A percentile compares a stretch with the other conserved stretches of the same genome.
phyloP scores from a whole-genome alignment of 2,113 vertebrate species.

The Protobothrops flavoviridis region DNA sequence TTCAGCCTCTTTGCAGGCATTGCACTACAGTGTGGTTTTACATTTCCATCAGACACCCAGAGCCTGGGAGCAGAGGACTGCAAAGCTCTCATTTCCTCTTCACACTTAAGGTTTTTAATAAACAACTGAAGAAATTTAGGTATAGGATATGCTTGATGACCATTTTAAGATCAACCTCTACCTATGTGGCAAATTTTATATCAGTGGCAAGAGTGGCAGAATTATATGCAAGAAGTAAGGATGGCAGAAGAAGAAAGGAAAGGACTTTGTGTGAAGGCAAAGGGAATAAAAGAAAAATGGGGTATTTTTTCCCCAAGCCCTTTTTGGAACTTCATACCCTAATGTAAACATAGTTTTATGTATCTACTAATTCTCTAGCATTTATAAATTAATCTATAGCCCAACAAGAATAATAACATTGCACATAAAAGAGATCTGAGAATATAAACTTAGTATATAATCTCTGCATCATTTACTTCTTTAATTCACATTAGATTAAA shows the following conservation, averaged over 20 bases:
- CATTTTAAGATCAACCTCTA: neutral
- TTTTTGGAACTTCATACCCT: neutral
- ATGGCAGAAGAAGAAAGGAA: neutral
- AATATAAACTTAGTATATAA: neutral
- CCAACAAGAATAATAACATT: neutral
- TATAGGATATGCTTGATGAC: neutral
- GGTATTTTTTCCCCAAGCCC: rapidly evolving
- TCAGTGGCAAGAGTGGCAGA: neutral
- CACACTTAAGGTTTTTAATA: neutral
- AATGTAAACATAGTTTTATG: neutral
- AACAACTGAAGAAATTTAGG: neutral
- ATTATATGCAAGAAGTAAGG: neutral
- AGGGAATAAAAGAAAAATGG: neutral
- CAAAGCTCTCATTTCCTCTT: neutral
- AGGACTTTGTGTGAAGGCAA: neutral
- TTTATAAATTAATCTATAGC: neutral
- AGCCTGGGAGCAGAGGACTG: neutral
- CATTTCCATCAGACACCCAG: neutral
- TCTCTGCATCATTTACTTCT: neutral
- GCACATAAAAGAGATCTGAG: neutral
- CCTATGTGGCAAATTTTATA: neutral
- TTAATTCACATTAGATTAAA: neutral
- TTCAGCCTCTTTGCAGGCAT: neutral
- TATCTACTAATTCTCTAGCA: neutral
- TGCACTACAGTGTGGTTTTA: neutral